A percentile compares a stretch with the other conserved stretches of the same genome.
phyloP scores from a whole-genome alignment of 1,140 invertebrate species.

The Dermatophagoides farinae region DNA sequence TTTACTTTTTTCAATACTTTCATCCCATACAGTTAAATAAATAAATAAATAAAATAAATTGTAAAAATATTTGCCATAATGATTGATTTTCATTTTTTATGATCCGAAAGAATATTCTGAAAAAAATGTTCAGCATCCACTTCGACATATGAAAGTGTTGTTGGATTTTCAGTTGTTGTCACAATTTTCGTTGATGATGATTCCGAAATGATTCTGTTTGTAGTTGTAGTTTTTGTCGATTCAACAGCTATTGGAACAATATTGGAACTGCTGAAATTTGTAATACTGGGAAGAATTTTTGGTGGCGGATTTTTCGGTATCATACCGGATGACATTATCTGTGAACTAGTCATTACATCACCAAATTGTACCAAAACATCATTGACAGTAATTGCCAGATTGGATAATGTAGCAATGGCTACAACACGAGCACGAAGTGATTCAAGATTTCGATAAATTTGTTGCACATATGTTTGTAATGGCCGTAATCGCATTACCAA shows the following conservation, averaged over 20 bases:
- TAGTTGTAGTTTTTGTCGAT: not conserved
- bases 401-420: constrained; percentile 6
- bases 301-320: not conserved
- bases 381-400: constrained; percentile 5
- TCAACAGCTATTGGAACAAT: no score
- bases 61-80: not conserved
- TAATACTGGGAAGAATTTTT: not conserved
- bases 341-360: constrained; percentile 6
- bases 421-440: constrained; percentile 5
- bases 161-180: not conserved
- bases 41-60: not conserved
- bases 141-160: not conserved
- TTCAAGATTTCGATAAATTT: constrained; percentile 6
- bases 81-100: not conserved
- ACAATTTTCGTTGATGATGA: not conserved
- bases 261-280: no score
- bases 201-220: not conserved
- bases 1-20: not conserved
- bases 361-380: constrained; percentile 3
- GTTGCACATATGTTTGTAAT: constrained; percentile 1
- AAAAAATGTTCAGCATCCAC: not conserved
- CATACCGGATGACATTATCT: not conserved
- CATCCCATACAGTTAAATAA: not conserved
- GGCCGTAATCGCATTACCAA: constrained; percentile 6
- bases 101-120: not conserved